Base-by-base conservation (phyloP, 2,797 vertebrate genomes). In the Lindbergichthys nudifrons region DNA sequence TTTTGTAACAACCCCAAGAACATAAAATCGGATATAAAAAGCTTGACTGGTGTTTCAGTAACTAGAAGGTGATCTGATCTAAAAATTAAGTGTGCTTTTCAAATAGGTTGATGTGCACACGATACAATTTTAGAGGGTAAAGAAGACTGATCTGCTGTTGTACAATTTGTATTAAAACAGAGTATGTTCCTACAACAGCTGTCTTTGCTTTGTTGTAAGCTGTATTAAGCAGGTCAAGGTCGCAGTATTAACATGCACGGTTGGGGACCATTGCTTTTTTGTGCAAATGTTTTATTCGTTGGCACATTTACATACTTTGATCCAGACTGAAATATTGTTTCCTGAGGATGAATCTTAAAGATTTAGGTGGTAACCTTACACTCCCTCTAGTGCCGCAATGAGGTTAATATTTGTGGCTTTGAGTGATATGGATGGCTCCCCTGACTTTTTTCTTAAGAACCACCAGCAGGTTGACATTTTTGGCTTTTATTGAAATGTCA, bases 11-110 rank as follows among this genome's bases (percentile, higher is more conserved):
- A 60, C 5, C 39, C 52, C 1, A 1, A 64, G 41, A 48, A 15
- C 46, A 60, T 56, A 57, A 78, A 67, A 71, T 7, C 4, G 14
- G 23, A 19, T 11, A 39, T 51, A 76, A 70, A 81, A 48, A 9
- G 16, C 45, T 41, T 36, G 5, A 58, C 11, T 8, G 46, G 16
- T 18, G 45, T 32, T 53, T 54, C 32, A 54, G 42, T 26, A 14
- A 54, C 36, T 15, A 36, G 13, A 30, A 14, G 32, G 48, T 56
- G 46, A 69, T 58, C 32, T 58, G 21, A 59, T 67, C 47, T 26
- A 51, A 48, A 73, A 19, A 21, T 59, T 52, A 57, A 65, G 59
- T 36, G 19, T 41, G 32, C 11, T 50, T 63, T 58, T 61, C 26
- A n/a, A 61, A 16, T 50, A 36, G 52, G 70, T 69, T 19, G 32